Evolutionary conservation across 2,888 invertebrate genomes (phyloP).

Genomic region (Metallyticus violacea): DNA sequence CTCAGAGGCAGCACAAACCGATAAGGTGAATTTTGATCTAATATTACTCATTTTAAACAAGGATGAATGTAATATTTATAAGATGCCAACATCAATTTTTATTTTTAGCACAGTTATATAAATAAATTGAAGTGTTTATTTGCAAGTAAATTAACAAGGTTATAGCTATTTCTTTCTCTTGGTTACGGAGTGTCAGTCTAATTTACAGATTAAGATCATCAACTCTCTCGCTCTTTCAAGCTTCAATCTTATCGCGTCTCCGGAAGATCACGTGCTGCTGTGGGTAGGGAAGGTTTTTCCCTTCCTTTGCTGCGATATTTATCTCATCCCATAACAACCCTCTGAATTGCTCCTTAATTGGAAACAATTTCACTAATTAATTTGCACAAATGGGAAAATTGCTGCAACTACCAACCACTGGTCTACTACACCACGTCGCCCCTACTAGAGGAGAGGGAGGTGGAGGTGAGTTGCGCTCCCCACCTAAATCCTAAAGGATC

Average conservation of each 20-base stretch:
- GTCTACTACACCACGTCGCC: neutral
- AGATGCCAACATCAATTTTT: no score
- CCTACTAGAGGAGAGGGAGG: neutral
- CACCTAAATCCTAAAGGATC: constrained; percentile 39
- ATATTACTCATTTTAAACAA: no score
- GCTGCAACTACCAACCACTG: neutral
- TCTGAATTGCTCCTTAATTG: constrained; percentile 56
- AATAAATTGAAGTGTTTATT: no score
- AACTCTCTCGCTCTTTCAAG: neutral
- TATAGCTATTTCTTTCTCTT: no score
- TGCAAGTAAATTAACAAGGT: no score
- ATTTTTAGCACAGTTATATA: no score
- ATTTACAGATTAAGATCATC: neutral
- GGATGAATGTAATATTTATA: no score
- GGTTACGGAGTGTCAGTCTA: neutral
- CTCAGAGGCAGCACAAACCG: no score
- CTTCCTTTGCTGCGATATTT: neutral
- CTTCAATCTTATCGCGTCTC: neutral
- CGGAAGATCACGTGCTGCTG: neutral
- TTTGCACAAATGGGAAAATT: constrained; percentile 36
- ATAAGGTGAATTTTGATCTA: no score
- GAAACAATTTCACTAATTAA: constrained; percentile 50
- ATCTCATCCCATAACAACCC: constrained; percentile 20
- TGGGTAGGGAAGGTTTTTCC: neutral
- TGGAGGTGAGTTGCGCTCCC: neutral